Evolutionary conservation across 2,113 vertebrate genomes (phyloP).

Genomic region (Neotoma lepida): DNA sequence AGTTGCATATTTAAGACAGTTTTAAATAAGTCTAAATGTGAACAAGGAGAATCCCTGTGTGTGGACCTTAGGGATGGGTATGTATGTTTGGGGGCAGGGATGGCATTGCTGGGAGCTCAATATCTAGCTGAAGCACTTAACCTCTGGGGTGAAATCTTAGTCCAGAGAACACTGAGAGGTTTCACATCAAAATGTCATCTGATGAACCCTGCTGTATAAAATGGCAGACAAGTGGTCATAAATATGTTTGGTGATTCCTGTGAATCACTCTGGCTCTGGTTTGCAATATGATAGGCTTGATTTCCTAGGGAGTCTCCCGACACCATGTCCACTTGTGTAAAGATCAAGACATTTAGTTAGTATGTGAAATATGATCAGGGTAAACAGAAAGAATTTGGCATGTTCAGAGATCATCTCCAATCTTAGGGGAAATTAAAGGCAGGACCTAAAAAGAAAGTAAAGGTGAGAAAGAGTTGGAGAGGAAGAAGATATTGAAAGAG

Average conservation of each 20-base stretch:
- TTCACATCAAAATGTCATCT: slow-evolving; percentile 78
- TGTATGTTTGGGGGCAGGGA: background rate
- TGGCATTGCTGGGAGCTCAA: background rate
- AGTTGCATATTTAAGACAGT: background rate
- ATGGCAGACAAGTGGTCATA: slow-evolving; percentile 68
- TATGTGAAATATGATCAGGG: slow-evolving; percentile 65
- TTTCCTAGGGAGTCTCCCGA: slow-evolving; percentile 42
- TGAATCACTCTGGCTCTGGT: slow-evolving; percentile 71
- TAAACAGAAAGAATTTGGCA: slow-evolving; percentile 35
- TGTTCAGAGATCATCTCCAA: background rate
- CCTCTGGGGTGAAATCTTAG: slow-evolving; percentile 73
- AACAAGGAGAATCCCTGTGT: slow-evolving; percentile 9
- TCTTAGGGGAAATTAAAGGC: slow-evolving; percentile 17
- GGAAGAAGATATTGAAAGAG: background rate
- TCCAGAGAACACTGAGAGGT: slow-evolving; percentile 74
- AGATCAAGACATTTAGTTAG: slow-evolving; percentile 58
- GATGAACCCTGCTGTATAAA: slow-evolving; percentile 64
- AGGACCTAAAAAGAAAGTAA: slow-evolving; percentile 27
- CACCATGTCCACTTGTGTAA: slow-evolving; percentile 59
- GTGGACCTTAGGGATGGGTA: background rate
- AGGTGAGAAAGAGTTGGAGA: background rate
- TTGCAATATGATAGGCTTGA: slow-evolving; percentile 63
- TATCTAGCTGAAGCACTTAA: slow-evolving; percentile 72
- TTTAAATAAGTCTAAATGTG: background rate
- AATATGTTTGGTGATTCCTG: slow-evolving; percentile 59